These are phyloP conservation scores for Clepsis dumicolana DNA, from an alignment of 2,888 invertebrate species.

Conservation along the genomic window DNA sequence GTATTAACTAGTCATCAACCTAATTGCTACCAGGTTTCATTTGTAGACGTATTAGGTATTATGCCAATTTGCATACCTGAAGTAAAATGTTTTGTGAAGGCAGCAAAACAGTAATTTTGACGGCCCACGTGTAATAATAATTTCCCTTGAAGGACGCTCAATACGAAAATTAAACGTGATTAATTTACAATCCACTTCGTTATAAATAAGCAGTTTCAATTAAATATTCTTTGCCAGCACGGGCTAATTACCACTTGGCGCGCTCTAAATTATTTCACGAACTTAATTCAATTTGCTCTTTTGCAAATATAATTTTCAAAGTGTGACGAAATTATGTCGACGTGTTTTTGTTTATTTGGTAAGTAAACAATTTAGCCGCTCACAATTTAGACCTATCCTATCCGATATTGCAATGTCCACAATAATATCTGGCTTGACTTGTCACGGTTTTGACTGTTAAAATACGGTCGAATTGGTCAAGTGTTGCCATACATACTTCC, in stretches of 20 bases:
- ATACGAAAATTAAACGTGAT: conserved; percentile 17
- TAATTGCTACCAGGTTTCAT: too few relatives aligned
- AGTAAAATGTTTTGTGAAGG: too few relatives aligned
- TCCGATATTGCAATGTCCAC: too few relatives aligned
- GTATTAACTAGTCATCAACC: too few relatives aligned
- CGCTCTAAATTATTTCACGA: conserved; percentile 22
- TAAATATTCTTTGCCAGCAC: conserved; percentile 32
- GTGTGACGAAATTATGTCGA: not conserved
- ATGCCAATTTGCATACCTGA: too few relatives aligned
- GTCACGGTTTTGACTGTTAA: too few relatives aligned
- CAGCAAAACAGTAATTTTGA: too few relatives aligned
- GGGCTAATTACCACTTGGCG: conserved; percentile 29
- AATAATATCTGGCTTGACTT: too few relatives aligned
- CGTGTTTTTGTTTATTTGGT: not conserved
- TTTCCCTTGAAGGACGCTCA: not conserved
- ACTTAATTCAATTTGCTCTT: conserved; percentile 20
- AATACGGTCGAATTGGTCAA: too few relatives aligned
- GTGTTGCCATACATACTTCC: too few relatives aligned
- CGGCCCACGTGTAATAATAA: too few relatives aligned
- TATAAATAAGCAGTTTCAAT: conserved; percentile 37
- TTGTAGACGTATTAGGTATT: too few relatives aligned
- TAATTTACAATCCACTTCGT: conserved; percentile 33
- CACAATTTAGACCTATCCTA: not conserved
- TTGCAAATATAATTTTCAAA: not conserved
- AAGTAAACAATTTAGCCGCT: not conserved